Base-by-base conservation (phyloP, 2,888 invertebrate species). In the Seira ritae region DNA sequence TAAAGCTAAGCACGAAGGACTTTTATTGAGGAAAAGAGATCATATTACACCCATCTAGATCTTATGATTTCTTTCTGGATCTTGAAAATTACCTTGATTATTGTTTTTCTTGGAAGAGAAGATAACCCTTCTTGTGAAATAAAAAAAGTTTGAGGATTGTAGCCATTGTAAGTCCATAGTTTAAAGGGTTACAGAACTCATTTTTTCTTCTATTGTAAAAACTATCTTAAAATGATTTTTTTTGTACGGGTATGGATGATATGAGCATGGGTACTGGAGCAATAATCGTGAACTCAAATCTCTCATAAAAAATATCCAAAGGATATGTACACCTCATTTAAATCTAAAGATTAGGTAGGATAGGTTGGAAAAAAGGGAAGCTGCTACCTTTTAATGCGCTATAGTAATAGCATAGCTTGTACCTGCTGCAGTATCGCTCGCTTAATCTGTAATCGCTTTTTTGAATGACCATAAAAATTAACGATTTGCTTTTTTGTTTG, bases 391-490 rank as follows among this genome's bases (percentile, higher is more conserved):
- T 31, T 31, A 31, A 8, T 55, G 55, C n/a, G 55, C 55, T 55
- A 8, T 55, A 2, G 6, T 42, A n/a, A n/a, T 42, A 42, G 6
- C 12, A 8, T 17, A 12, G 55, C 55, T 55, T 55, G 55, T n/a
- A 17, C 42, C 12, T 42, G 6, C 6, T 42, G 31, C 8, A 31
- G 31, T 31, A 31, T 31, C 31, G 31, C 31, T 31, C 31, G 31
- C 31, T 31, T 31, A 31, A 31, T 31, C 31, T 31, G 72, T 68
- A 75, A 75, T 75, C 69, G 67, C 31, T 62, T 72, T 76, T 67
- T 31, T 76, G 76, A 82, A 76, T 82, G 76, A 60, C 72, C 71
- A 76, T 82, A 82, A 82, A 82, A 82, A 76, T 82, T 82, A 82
- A 82, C 81, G 72, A 82, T 82, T 76, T 81, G 66, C 75, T 75